These are phyloP conservation scores for Cydia splendana DNA, from an alignment of 1,140 invertebrate genomes.

Conservation along the genomic window DNA sequence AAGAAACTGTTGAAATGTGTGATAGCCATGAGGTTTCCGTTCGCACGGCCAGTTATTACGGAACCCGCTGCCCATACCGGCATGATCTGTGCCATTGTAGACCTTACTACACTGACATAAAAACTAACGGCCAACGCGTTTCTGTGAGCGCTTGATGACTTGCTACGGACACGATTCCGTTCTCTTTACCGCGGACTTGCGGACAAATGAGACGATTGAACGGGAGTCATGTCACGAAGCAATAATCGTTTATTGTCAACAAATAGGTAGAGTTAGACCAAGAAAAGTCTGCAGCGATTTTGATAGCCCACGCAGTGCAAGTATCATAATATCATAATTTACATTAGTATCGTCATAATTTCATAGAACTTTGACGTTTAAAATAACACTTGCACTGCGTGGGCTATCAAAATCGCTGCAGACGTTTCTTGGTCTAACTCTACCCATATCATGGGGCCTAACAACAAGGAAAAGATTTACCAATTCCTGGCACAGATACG, in stretches of 20 bases:
- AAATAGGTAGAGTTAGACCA: neutral
- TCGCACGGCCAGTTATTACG: slow-evolving; percentile 54
- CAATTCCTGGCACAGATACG: too few relatives aligned
- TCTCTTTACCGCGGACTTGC: slow-evolving; percentile 5
- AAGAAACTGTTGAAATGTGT: slow-evolving; percentile 36
- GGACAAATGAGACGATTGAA: neutral
- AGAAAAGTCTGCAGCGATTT: too few relatives aligned
- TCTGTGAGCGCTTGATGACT: slow-evolving; percentile 3
- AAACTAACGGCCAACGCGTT: neutral
- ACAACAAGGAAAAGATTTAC: neutral
- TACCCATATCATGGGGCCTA: neutral
- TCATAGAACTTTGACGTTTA: too few relatives aligned
- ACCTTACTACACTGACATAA: neutral
- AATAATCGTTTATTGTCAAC: neutral
- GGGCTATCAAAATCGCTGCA: too few relatives aligned
- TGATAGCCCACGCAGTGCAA: too few relatives aligned
- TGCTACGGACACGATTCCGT: slow-evolving; percentile 11
- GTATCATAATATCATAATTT: too few relatives aligned
- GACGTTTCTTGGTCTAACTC: too few relatives aligned
- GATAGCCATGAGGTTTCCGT: slow-evolving; percentile 51
- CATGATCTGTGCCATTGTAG: neutral
- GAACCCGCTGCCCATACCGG: slow-evolving; percentile 8
- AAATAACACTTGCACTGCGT: too few relatives aligned
- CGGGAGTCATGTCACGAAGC: neutral
- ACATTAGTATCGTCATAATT: too few relatives aligned